Evolutionary conservation across 1,140 invertebrate genomes (phyloP).

Genomic region (Bicyclus anynana): DNA sequence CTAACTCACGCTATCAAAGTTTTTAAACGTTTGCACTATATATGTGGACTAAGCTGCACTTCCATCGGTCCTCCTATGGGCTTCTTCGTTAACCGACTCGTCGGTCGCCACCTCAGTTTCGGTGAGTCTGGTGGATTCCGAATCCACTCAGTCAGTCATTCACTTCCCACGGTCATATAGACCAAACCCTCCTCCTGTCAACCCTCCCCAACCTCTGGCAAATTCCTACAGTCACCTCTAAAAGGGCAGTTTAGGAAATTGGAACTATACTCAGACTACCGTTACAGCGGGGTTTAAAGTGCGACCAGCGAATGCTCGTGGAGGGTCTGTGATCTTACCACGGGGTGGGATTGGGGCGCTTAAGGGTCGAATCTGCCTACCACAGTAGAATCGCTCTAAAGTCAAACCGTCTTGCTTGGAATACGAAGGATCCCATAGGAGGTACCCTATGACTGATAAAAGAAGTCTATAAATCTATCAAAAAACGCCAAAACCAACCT

Average conservation of each 20-base stretch:
- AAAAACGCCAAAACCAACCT: not conserved
- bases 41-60: not conserved
- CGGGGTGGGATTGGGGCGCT: not conserved
- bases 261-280: not conserved
- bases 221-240: not conserved
- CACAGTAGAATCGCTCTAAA: not conserved
- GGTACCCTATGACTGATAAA: slow-evolving; percentile 3
- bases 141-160: not conserved
- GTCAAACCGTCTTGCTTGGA: not conserved
- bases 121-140: not conserved
- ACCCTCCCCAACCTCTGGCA: not conserved
- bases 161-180: not conserved
- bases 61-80: slow-evolving; percentile 1
- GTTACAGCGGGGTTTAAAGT: not conserved
- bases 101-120: not conserved
- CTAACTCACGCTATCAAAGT: slow-evolving; percentile 10
- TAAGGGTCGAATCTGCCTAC: not conserved
- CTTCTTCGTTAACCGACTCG: slow-evolving; percentile 3
- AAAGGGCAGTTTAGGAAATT: not conserved
- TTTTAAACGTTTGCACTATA: slow-evolving; percentile 10
- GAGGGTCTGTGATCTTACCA: not conserved
- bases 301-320: not conserved
- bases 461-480: not conserved
- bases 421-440: not conserved
- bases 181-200: not conserved